These are phyloP conservation scores for Accipiter cooperii DNA, from an alignment of 2,113 vertebrate species.

Conservation along the genomic window DNA sequence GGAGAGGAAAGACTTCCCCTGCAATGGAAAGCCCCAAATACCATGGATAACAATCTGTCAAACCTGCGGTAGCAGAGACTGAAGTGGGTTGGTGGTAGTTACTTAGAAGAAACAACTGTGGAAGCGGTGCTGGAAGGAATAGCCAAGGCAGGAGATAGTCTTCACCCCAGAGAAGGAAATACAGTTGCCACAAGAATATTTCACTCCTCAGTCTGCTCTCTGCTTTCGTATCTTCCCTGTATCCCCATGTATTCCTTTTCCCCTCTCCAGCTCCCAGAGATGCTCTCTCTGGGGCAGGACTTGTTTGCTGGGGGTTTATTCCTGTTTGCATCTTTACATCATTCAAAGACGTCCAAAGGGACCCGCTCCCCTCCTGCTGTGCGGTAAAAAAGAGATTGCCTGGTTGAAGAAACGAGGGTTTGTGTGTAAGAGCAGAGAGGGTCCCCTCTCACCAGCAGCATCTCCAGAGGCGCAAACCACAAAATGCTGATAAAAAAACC, in stretches of 20 bases:
- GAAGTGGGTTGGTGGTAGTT: neutral
- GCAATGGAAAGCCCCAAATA: neutral
- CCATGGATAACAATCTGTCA: neutral
- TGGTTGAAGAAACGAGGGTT: neutral
- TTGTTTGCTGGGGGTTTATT: neutral
- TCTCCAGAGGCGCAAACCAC: neutral
- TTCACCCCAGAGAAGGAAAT: neutral
- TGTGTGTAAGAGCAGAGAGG: neutral
- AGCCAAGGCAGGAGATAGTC: neutral
- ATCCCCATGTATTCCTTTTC: neutral
- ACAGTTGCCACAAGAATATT: neutral
- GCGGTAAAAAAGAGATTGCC: neutral
- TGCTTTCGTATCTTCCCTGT: neutral
- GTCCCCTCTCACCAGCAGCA: neutral
- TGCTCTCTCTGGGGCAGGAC: neutral
- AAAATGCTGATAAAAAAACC: neutral
- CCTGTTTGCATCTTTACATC: neutral
- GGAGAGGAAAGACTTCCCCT: neutral
- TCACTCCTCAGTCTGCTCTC: neutral
- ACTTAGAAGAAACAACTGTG: neutral
- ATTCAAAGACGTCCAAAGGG: neutral
- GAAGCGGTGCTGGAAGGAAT: neutral
- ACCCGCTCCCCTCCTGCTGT: accelerated
- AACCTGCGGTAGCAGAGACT: neutral
- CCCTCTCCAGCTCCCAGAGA: neutral